Base-by-base conservation (phyloP, 1,140 invertebrate genomes). In the Heterodera carotae region DNA sequence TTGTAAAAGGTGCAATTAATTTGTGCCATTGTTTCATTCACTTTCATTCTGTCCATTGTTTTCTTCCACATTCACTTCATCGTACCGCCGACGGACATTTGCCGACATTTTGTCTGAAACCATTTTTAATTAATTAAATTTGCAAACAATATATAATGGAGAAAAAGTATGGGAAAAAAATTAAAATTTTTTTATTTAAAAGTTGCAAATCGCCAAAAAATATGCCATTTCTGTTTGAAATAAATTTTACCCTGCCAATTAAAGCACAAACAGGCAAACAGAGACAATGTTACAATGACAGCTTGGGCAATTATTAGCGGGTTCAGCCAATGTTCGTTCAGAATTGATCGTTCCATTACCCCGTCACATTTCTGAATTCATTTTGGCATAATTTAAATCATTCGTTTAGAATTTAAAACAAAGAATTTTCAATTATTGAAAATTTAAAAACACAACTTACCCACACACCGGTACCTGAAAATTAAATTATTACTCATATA, bases 311-410 rank as follows among this genome's bases (percentile, higher is more conserved):
- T 33, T 25, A 71, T 18, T 33, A 56, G 27, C 2, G 69, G 69
- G 59, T 71, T 48, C 15, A 71, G 39, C 69, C 69, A 71, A 56
- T 48, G 48, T 56, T 71, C 48, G 22, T 71, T 71, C 22, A 71
- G 33, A 56, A 71, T 71, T 29, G 69, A 29, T 48, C 39, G 48
- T 33, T 71, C 69, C 31, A 71, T 71, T 71, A 71, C 48, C 59
- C 36, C 31, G n/a, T 71, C 69, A 71, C 69, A 71, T 71, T 71
- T 71, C 69, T 71, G 18, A 18, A 22, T 56, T 56, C 18, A 22
- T 8, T 25, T 71, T 15, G 33, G 34, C 8, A 71, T 22, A 29
- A 33, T 69, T 25, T 71, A 29, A 15, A 36, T 39, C 22, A 39
- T 36, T 22, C 2, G 22, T 53, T 29, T 15, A 6, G 43, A 6